Evolutionary conservation across 2,888 invertebrate genomes (phyloP).

Genomic region (Serripes groenlandicus): DNA sequence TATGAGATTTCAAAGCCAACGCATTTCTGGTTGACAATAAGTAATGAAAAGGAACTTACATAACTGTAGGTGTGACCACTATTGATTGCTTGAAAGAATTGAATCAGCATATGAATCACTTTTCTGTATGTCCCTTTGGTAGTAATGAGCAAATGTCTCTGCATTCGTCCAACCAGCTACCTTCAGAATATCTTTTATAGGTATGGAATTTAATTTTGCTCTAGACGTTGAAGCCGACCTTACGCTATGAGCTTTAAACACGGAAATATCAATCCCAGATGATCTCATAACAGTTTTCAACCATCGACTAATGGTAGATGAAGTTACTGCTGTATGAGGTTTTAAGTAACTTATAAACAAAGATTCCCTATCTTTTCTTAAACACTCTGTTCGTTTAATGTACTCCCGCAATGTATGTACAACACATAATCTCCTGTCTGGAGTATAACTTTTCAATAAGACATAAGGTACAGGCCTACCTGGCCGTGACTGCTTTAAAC

Average conservation of each 20-base stretch:
- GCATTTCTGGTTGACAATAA: too few relatives aligned
- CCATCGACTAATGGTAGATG: conserved; percentile 5
- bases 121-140: neutral
- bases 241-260: conserved; percentile 6
- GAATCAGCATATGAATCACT: neutral
- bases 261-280: neutral
- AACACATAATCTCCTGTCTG: conserved; percentile 25
- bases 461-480: conserved; percentile 34
- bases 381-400: conserved; percentile 33
- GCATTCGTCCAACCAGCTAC: conserved; percentile 17
- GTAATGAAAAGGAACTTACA: too few relatives aligned
- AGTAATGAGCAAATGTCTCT: conserved; percentile 6
- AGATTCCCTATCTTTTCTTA: conserved; percentile 4
- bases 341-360: conserved; percentile 48
- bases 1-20: too few relatives aligned
- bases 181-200: conserved; percentile 14
- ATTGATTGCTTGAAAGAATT: too few relatives aligned
- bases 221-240: conserved; percentile 6
- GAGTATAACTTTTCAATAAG: conserved; percentile 36
- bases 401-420: too few relatives aligned
- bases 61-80: too few relatives aligned
- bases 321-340: conserved; percentile 37
- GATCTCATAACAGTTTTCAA: conserved; percentile 6
- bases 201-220: neutral
- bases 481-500: conserved; percentile 34